phyloP scores from a whole-genome alignment of 2,888 invertebrate genomes.

The Lasioglossum marginatum region DNA sequence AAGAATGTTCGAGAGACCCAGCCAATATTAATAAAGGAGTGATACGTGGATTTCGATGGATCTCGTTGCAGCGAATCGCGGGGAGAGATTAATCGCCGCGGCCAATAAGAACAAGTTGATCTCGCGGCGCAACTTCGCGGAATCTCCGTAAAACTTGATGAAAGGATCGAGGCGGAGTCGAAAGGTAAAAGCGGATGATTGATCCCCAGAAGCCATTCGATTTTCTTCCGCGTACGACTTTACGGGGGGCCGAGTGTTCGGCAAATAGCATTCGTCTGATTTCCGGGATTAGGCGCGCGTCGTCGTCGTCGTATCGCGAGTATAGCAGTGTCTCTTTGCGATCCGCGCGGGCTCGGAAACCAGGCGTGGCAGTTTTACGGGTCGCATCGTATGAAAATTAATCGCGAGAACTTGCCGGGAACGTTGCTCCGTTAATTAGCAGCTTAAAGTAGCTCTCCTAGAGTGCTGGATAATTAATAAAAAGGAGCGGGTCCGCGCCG shows the following conservation, averaged over 20 bases:
- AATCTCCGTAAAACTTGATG: neutral
- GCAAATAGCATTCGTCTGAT: neutral
- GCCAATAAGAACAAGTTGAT: neutral
- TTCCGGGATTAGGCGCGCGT: neutral
- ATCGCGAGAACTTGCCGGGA: constrained; percentile 40
- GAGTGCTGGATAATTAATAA: constrained; percentile 40
- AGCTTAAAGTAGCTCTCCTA: constrained; percentile 22
- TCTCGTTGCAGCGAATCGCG: neutral
- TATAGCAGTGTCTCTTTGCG: neutral
- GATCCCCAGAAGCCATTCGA: neutral
- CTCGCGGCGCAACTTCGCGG: neutral
- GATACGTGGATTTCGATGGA: neutral
- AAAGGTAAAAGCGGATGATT: neutral
- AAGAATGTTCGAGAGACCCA: too few species aligned
- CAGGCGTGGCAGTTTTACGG: neutral
- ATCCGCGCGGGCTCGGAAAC: neutral
- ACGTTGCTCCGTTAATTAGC: constrained; percentile 49
- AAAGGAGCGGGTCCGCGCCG: constrained; percentile 5
- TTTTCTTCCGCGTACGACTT: neutral
- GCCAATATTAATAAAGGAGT: neutral
- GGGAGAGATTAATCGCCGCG: neutral
- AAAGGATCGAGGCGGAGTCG: neutral
- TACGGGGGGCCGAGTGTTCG: neutral
- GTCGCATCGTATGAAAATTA: constrained; percentile 24
- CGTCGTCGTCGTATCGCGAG: neutral